Evolutionary conservation across 1,140 invertebrate species (phyloP), one percentile per base, ranked within the genome.

Genomic region (Leptinotarsa texana): DNA sequence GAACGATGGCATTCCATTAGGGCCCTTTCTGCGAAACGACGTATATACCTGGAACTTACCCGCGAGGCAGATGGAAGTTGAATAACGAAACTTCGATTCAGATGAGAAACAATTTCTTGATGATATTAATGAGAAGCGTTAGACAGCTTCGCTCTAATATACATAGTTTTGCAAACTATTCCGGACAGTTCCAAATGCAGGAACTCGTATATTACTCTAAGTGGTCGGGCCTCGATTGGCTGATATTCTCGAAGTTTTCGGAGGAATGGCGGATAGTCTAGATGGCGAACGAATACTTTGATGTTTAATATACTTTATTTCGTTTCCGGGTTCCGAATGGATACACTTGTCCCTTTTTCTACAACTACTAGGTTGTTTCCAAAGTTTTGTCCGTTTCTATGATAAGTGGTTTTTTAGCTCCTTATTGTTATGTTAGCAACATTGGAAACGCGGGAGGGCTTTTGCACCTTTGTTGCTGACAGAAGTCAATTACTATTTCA

Each of bases 141-240:
- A 73, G 33, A 51, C 22, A 22, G 48, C 17, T 57, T 49, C 48
- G 49, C 69, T 24, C 27, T 65, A 65, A 65, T 65, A 24, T 24
- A 24, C 63, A 65, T 65, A 65, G 63, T 65, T 65, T 24, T 22
- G 63, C 21, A 65, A 65, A 65, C 63, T 69, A 69, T 68, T 42
- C 69, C 33, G 24, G 48, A 66, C 63, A 57, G 51, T 57, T 57
- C 51, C 51, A 57, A 57, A 57, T 15, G 51, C n/a, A 17, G 51
- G n/a, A 57, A 57, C 51, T 57, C 51, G 4, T n/a, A 57, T 57
- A 57, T 57, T 57, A 17, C 13, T 57, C 51, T 17, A 15, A 15
- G 51, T 57, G 13, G 51, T n/a, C 51, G n/a, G 51, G 51, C 3
- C 51, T 4, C 13, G 51, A 57, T 5, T 57, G 51, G 13, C 51